These are phyloP conservation scores for Trissolcus brochymenae DNA, from an alignment of 2,888 invertebrate genomes.

Conservation along the genomic window DNA sequence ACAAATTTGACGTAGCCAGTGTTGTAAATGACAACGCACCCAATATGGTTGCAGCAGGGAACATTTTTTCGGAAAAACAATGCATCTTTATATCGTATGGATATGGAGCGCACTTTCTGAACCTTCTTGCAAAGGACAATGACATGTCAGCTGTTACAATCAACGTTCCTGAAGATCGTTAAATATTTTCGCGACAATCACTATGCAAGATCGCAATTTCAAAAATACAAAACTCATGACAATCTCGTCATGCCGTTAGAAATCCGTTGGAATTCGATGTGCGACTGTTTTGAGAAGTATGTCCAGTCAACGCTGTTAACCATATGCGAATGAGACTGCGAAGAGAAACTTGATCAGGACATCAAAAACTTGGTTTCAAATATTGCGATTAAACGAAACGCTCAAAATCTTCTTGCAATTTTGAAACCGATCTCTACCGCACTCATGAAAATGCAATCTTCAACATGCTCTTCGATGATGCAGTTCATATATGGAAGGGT, in stretches of 20 bases:
- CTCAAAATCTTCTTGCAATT: constrained; percentile 20
- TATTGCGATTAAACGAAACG: constrained; percentile 8
- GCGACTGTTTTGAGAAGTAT: not conserved
- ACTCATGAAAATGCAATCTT: constrained; percentile 11
- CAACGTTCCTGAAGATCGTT: constrained; percentile 3
- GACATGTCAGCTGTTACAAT: constrained; percentile 17
- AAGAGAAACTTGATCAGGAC: constrained; percentile 6
- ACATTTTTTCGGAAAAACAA: too few relatives aligned
- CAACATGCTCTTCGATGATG: constrained; percentile 16
- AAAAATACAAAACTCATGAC: not conserved
- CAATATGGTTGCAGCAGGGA: too few relatives aligned
- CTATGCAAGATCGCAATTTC: constrained; percentile 15
- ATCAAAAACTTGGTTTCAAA: constrained; percentile 16
- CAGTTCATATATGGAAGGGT: constrained; percentile 18
- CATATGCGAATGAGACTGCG: constrained; percentile 7
- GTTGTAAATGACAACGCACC: too few relatives aligned
- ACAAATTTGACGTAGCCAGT: too few relatives aligned
- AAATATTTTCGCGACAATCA: constrained; percentile 25
- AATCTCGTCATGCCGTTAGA: constrained; percentile 14
- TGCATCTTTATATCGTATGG: not conserved
- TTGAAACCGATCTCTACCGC: constrained; percentile 22
- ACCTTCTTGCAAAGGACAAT: constrained; percentile 14
- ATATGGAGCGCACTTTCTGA: constrained; percentile 11
- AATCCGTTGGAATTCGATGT: constrained; percentile 19
- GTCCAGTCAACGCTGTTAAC: constrained; percentile 5